These are phyloP conservation scores for Desmophyllum pertusum DNA, from an alignment of 92 coral and sea anemone species.

Conservation along the genomic window DNA sequence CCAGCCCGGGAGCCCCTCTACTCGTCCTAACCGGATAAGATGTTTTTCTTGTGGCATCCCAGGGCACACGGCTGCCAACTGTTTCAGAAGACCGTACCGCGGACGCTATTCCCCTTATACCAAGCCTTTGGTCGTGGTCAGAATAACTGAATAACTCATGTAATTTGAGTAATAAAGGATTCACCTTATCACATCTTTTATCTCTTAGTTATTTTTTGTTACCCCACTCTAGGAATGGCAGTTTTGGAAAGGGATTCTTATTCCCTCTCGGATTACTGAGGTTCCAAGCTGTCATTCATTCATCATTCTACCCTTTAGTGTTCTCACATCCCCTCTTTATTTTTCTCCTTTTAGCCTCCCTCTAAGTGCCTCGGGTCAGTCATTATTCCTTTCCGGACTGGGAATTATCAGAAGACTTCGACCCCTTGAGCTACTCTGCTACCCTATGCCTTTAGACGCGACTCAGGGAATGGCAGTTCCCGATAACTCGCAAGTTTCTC, in stretches of 20 bases:
- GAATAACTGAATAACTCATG: too few relatives aligned
- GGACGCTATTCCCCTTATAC: not conserved
- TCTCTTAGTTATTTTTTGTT: too few relatives aligned
- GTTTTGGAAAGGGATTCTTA: conserved; percentile 3
- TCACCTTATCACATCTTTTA: not conserved
- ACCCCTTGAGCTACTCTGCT: not conserved
- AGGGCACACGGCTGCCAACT: conserved; percentile 43
- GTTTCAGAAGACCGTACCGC: not conserved
- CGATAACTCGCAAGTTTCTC: too few relatives aligned
- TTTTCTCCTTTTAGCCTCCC: not conserved
- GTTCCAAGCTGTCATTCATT: conserved; percentile 7
- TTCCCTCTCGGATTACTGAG: too few relatives aligned
- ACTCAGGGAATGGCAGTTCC: conserved; percentile 9
- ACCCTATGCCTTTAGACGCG: not conserved
- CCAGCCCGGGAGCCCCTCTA: not conserved
- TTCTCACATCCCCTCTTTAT: not conserved
- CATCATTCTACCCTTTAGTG: too few relatives aligned
- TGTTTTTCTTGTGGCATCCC: conserved; percentile 50
- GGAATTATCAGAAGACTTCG: not conserved
- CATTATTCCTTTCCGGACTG: not conserved
- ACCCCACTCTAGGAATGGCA: conserved; percentile 2
- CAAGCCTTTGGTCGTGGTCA: not conserved
- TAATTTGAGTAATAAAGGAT: not conserved
- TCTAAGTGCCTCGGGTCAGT: not conserved
- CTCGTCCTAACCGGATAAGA: not conserved